Evolutionary conservation across 1,140 invertebrate species (phyloP), one percentile per base, ranked within the genome.

Genomic region (Brevipalpus yothersi): DNA sequence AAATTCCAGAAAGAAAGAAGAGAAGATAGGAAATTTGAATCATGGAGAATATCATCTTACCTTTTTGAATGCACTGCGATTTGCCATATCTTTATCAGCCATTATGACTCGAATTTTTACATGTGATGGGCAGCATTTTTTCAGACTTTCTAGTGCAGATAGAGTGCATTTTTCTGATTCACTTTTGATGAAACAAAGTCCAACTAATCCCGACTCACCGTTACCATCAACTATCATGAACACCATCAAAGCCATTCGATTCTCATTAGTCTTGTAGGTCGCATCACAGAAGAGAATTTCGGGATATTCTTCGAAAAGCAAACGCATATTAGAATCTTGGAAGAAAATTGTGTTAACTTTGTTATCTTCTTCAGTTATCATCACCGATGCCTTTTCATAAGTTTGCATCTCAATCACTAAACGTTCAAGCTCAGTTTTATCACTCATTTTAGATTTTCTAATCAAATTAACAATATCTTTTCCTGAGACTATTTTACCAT

Each of bases 211-310:
- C 45, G 45, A 49, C 19, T 49, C 45, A 49, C 45, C 45, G 15
- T 49, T 49, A 4, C 45, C 45, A 49, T 49, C 45, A 15, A 49
- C 45, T 5, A 49, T 15, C n/a, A n/a, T n/a, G n/a, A n/a, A n/a
- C n/a, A n/a, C n/a, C n/a, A n/a, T n/a, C n/a, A n/a, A n/a, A n/a
- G 13, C 15, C 45, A 49, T 49, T 4, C 45, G 45, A 15, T 49
- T 49, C 15, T 49, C 13, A 17, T 49, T 49, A 5, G 53, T 19
- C 51, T 59, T 59, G 51, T 53, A 59, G 8, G 58, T 58, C 51
- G 41, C 42, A 17, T 58, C 58, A 17, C 47, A 21, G 21, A 59
- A 53, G 7, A 59, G 41, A 17, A 59, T 23, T 53, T 59, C 58
- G 21, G 58, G 58, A 53, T 15, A 59, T 19, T 39, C n/a, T 3